phyloP scores from a whole-genome alignment of 1,140 invertebrate species.

The Palaemon carinicauda region DNA sequence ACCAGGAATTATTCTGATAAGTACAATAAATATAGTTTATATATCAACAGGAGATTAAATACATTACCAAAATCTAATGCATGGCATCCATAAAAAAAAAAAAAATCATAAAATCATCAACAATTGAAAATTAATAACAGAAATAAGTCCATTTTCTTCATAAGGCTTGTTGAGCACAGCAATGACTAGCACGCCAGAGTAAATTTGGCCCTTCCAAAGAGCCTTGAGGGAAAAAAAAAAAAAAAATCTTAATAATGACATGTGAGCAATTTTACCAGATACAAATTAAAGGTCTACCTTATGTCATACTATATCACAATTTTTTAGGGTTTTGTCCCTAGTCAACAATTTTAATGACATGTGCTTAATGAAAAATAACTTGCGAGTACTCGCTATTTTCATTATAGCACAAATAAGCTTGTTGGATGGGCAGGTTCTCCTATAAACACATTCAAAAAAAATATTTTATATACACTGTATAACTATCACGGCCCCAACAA shows the following conservation, averaged over 20 bases:
- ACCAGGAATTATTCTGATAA: too few relatives aligned
- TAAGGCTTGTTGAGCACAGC: constrained; percentile 50
- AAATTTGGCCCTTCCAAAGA: too few relatives aligned
- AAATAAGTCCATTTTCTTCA: neutral
- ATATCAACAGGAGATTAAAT: too few relatives aligned
- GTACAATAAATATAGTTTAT: too few relatives aligned
- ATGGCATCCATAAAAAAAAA: neutral
- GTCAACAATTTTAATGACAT: constrained; percentile 3
- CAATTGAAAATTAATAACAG: neutral
- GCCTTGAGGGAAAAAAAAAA: too few relatives aligned
- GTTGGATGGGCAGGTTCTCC: too few relatives aligned
- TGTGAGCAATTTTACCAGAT: neutral
- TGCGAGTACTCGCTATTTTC: neutral
- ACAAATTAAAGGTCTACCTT: neutral
- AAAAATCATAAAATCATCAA: neutral
- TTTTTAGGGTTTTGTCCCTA: constrained; percentile 4
- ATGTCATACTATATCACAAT: constrained; percentile 23
- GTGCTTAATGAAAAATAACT: constrained; percentile 28
- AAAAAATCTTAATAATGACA: too few relatives aligned
- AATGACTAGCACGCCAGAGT: constrained; percentile 45
- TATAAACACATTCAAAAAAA: too few relatives aligned
- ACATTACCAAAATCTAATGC: too few relatives aligned
- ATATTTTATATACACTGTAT: too few relatives aligned
- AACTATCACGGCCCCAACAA: too few relatives aligned
- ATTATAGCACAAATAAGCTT: too few relatives aligned